phyloP scores from a whole-genome alignment of 2,888 invertebrate species.

The Lycia hirtaria region DNA sequence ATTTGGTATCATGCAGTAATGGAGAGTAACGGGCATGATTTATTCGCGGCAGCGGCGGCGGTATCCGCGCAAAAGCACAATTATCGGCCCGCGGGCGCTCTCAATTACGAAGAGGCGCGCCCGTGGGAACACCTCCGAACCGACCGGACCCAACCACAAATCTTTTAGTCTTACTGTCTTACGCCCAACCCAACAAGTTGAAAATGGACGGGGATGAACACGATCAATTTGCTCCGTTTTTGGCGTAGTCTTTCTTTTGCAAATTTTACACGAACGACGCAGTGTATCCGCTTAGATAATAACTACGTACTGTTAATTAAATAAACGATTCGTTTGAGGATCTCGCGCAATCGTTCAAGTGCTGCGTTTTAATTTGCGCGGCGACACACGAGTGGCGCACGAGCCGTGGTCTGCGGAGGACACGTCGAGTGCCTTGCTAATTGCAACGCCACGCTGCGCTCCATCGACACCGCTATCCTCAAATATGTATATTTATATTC shows the following conservation, averaged over 20 bases:
- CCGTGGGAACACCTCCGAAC: constrained; percentile 78
- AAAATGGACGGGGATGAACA: constrained; percentile 49
- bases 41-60: constrained; percentile 64
- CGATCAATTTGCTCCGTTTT: constrained; percentile 34
- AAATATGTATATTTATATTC: constrained; percentile 57
- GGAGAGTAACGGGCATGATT: constrained; percentile 84
- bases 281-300: constrained; percentile 12
- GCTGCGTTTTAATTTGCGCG: constrained; percentile 83
- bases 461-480: constrained; percentile 62
- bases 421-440: constrained; percentile 81
- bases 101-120: constrained; percentile 83
- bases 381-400: constrained; percentile 80
- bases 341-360: constrained; percentile 73
- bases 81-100: constrained; percentile 85
- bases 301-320: constrained; percentile 41
- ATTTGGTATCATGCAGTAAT: constrained; percentile 83
- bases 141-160: constrained; percentile 72
- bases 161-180: constrained; percentile 73
- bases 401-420: constrained; percentile 69
- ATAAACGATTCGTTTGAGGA: constrained; percentile 66
- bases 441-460: constrained; percentile 74
- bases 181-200: constrained; percentile 67
- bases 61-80: constrained; percentile 77
- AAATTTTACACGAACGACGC: constrained; percentile 4
- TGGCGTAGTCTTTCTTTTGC: constrained; percentile 26